phyloP scores from a whole-genome alignment of 2,797 vertebrate genomes.

The Lagocephalus sceleratus region DNA sequence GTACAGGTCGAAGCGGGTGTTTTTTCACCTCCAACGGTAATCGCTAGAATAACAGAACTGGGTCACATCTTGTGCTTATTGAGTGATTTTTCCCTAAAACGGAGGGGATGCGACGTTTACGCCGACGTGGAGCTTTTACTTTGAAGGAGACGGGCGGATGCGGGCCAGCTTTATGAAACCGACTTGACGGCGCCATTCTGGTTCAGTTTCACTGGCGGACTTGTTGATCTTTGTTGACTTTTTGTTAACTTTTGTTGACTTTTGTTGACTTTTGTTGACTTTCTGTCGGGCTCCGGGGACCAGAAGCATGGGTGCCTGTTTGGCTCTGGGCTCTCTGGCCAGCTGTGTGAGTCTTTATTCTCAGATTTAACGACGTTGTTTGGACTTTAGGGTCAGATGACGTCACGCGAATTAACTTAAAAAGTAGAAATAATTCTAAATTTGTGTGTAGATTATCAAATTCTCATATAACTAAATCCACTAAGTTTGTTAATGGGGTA shows the following conservation, averaged over 20 bases:
- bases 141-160: background rate
- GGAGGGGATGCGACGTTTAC: background rate
- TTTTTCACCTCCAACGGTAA: too few relatives aligned
- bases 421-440: too few relatives aligned
- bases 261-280: too few relatives aligned
- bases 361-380: background rate
- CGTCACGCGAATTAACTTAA: conserved; percentile 6
- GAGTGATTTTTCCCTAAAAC: too few relatives aligned
- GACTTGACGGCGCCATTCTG: conserved; percentile 11
- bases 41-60: too few relatives aligned
- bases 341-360: conserved; percentile 84
- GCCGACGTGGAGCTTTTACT: conserved; percentile 19
- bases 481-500: too few relatives aligned
- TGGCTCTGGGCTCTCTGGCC: conserved; percentile 84
- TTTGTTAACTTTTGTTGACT: too few relatives aligned
- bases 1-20: too few relatives aligned
- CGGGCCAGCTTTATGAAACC: accelerated
- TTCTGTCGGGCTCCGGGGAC: background rate
- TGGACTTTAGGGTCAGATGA: background rate
- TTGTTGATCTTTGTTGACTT: conserved; percentile 17
- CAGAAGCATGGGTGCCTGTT: conserved; percentile 84
- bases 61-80: too few relatives aligned
- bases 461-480: too few relatives aligned
- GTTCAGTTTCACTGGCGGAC: conserved; percentile 36
- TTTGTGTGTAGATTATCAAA: too few relatives aligned